Conservation (phyloP, 2,888 invertebrate species). For the Polyommatus iphigenia region DNA sequence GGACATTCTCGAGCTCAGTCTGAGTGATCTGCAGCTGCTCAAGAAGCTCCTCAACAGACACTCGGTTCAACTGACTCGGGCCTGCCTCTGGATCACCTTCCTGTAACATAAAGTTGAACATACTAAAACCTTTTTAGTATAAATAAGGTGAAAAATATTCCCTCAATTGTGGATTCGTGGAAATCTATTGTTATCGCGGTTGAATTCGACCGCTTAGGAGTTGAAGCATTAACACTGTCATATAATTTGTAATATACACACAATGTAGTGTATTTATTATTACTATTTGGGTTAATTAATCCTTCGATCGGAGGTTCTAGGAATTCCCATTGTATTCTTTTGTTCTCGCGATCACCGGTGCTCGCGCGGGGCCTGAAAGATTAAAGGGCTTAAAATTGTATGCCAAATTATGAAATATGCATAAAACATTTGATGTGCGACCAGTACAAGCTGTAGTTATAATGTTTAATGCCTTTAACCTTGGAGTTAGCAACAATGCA, state of each 20-base stretch:
- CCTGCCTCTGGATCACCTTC: slow-evolving; percentile 60
- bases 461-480: background rate
- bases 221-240: no score
- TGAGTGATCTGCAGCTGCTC: slow-evolving; percentile 91
- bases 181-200: no score
- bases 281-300: no score
- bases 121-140: background rate
- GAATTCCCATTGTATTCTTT: no score
- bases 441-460: background rate
- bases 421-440: background rate
- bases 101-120: slow-evolving; percentile 50
- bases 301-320: no score
- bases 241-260: background rate
- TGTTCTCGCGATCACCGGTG: no score
- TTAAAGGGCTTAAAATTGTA: no score
- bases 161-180: no score
- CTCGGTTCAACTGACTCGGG: slow-evolving; percentile 82
- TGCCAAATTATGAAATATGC: background rate
- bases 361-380: no score
- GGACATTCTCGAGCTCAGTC: slow-evolving; percentile 92
- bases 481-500: background rate
- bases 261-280: background rate
- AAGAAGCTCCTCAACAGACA: slow-evolving; percentile 89
- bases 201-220: no score
- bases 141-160: background rate